phyloP scores from a whole-genome alignment of 2,888 invertebrate genomes.

The Allygus modestus region DNA sequence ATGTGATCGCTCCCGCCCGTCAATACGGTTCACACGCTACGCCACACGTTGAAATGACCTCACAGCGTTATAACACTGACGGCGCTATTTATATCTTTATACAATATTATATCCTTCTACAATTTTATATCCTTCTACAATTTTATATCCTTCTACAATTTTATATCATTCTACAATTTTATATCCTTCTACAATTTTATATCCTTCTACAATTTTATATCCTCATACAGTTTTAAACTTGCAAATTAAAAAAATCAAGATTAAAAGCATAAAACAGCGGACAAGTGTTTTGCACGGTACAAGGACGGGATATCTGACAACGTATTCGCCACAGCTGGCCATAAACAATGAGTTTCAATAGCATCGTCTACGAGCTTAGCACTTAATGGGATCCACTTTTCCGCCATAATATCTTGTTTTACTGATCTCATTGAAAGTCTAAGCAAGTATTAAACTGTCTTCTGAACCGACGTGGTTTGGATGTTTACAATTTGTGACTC shows the following conservation, averaged over 20 bases:
- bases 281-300: neutral
- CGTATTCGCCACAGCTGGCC: neutral
- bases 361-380: slow-evolving; percentile 23
- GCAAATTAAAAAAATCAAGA: too few species aligned
- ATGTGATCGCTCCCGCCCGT: neutral
- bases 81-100: too few species aligned
- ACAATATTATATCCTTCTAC: too few species aligned
- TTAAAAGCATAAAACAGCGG: neutral
- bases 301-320: neutral
- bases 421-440: slow-evolving; percentile 31
- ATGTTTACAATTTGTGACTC: neutral
- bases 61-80: too few species aligned
- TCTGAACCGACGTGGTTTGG: neutral
- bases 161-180: too few species aligned
- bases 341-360: slow-evolving; percentile 24
- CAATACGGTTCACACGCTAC: neutral
- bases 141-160: too few species aligned
- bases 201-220: too few species aligned
- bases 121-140: too few species aligned
- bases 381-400: slow-evolving; percentile 31
- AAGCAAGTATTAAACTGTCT: slow-evolving; percentile 9
- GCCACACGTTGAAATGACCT: too few species aligned
- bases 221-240: too few species aligned
- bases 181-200: too few species aligned
- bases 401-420: slow-evolving; percentile 28